Evolutionary conservation across 2,888 invertebrate species (phyloP).

Genomic region (Neoitamus cyanurus): DNA sequence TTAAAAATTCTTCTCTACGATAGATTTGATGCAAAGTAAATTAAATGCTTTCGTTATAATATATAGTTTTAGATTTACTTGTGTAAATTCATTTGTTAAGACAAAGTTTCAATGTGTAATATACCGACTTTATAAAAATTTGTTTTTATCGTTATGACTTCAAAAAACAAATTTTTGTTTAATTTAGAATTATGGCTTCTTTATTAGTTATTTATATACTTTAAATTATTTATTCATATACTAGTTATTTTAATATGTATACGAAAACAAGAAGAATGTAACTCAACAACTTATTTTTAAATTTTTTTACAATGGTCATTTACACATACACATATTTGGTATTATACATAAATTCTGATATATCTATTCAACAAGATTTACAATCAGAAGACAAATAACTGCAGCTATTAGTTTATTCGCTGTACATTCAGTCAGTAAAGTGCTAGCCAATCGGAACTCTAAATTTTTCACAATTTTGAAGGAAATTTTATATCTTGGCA

Average conservation of each 20-base stretch:
- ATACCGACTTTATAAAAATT: conserved; percentile 43
- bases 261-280: conserved; percentile 5
- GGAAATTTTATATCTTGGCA: background rate
- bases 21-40: conserved; percentile 6
- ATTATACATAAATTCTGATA: conserved; percentile 65
- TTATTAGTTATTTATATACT: conserved; percentile 40
- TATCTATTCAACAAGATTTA: conserved; percentile 67
- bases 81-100: conserved; percentile 25
- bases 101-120: conserved; percentile 47
- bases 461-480: conserved; percentile 14
- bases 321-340: conserved; percentile 54
- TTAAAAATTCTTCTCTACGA: background rate
- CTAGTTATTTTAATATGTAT: conserved; percentile 51
- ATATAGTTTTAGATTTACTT: background rate
- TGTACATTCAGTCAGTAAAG: conserved; percentile 32
- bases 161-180: conserved; percentile 53
- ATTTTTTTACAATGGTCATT: conserved; percentile 42
- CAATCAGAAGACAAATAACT: conserved; percentile 67
- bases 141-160: conserved; percentile 53
- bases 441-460: conserved; percentile 29
- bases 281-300: conserved; percentile 15
- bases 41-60: conserved; percentile 13
- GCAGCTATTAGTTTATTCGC: conserved; percentile 60
- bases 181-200: conserved; percentile 58
- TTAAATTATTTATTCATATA: conserved; percentile 37